These are phyloP conservation scores for Syngnathus acus DNA, from an alignment of 2,797 vertebrate species.

Conservation along the genomic window DNA sequence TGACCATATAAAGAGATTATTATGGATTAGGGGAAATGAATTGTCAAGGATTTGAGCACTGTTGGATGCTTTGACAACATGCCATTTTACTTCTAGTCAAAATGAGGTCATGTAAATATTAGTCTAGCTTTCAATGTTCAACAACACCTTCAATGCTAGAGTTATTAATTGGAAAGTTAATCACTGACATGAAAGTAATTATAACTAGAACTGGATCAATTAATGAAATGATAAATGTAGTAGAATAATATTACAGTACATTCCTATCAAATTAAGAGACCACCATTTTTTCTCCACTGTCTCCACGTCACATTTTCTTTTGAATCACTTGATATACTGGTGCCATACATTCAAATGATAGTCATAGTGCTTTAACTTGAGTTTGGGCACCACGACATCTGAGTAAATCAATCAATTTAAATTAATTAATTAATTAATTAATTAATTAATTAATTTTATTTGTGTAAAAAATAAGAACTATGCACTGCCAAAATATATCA, in stretches of 20 bases:
- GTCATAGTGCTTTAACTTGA: neutral
- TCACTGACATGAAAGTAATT: slow-evolving; percentile 11
- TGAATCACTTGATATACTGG: no score
- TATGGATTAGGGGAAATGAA: slow-evolving; percentile 60
- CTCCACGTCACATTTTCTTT: no score
- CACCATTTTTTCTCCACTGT: no score
- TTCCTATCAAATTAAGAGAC: slow-evolving; percentile 1
- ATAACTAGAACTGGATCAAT: neutral
- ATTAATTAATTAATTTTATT: no score
- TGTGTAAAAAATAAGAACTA: no score
- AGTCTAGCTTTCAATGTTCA: slow-evolving; percentile 12
- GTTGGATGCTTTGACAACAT: slow-evolving; percentile 57
- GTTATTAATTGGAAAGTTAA: slow-evolving; percentile 11
- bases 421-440: no score
- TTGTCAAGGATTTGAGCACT: slow-evolving; percentile 52
- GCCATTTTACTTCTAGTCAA: slow-evolving; percentile 50
- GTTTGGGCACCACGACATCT: neutral
- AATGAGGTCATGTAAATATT: slow-evolving; percentile 54
- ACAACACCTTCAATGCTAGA: neutral
- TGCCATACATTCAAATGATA: no score
- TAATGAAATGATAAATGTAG: neutral
- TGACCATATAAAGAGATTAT: slow-evolving; percentile 5
- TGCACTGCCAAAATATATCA: neutral
- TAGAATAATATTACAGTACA: neutral
- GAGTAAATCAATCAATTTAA: neutral